Evolutionary conservation across 2,797 vertebrate genomes (phyloP).

Genomic region (Pelodytes ibericus): DNA sequence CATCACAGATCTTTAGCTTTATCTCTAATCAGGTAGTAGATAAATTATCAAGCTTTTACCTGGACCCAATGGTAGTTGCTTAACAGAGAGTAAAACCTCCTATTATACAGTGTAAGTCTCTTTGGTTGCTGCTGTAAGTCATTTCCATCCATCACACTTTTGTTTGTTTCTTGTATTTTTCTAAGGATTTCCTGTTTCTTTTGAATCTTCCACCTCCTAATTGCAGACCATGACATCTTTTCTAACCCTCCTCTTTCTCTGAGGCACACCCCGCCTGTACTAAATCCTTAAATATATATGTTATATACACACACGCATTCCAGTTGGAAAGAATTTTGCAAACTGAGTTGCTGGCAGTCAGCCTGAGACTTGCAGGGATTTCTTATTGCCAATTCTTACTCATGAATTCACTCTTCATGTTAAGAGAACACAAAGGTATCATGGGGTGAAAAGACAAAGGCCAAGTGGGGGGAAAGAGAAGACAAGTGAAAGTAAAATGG

Average conservation of each 20-base stretch:
- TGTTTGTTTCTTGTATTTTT: too few relatives aligned
- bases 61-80: too few relatives aligned
- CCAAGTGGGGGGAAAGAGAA: background rate
- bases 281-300: slow-evolving; percentile 8
- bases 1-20: too few relatives aligned
- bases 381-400: background rate
- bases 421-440: background rate
- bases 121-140: too few relatives aligned
- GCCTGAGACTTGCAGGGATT: background rate
- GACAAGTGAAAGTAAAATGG: background rate
- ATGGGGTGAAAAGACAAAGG: slow-evolving; percentile 7
- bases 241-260: background rate
- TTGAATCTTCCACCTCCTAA: background rate
- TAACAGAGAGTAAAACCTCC: too few relatives aligned
- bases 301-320: background rate
- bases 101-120: too few relatives aligned
- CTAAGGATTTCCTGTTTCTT: too few relatives aligned
- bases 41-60: too few relatives aligned
- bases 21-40: too few relatives aligned
- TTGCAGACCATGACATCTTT: background rate
- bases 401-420: background rate
- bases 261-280: too few relatives aligned
- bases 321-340: too few relatives aligned
- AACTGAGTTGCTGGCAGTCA: background rate
- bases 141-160: too few relatives aligned